Evolutionary conservation across 2,888 invertebrate species (phyloP), one percentile per base, ranked within the genome.

Genomic region (Apoda limacodes): DNA sequence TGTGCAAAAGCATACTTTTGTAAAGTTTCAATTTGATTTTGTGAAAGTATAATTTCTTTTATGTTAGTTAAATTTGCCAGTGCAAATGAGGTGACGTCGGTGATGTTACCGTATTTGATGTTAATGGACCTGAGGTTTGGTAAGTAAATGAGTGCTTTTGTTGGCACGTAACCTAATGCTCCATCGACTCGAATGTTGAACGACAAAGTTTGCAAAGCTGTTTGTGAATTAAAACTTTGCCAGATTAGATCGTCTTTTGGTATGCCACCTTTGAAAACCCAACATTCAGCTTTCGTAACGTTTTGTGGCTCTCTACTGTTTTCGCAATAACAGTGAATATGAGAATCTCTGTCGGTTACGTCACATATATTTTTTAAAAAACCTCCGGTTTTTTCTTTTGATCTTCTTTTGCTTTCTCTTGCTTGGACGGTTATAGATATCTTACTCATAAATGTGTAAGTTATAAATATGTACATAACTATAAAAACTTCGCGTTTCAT

Each of bases 271-370:
- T 85, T 86, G 66, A 90, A 88, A 25, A 92, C 85, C 85, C 88
- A 87, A 60, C 93, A 93, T 63, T 89, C 89, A 25, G 88, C 89
- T 47, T 87, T 87, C 23, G 87, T 86, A 12, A 88, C 89, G 50
- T 84, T 82, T 43, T 65, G 63, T 20, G 67, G 67, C 34, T 78
- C 71, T 32, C 80, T 74, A 25, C 80, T 75, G 31, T 82, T 82
- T 48, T 86, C 83, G 55, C 90, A 90, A 57, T 86, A 84, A 64
- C 90, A 90, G 49, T 84, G 87, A 35, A 88, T 80, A 48, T 85
- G 85, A 1, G 83, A 75, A 29, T 82, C 76, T 20, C 74, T 63
- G 41, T 71, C 80, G 22, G 82, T 80, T 37, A 85, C 76, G 47
- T 84, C 82, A 48, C 86, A 86, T 28, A 85, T 78, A 52, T 85